Conservation (phyloP, 2,113 vertebrate species). For the Etheostoma cragini region DNA sequence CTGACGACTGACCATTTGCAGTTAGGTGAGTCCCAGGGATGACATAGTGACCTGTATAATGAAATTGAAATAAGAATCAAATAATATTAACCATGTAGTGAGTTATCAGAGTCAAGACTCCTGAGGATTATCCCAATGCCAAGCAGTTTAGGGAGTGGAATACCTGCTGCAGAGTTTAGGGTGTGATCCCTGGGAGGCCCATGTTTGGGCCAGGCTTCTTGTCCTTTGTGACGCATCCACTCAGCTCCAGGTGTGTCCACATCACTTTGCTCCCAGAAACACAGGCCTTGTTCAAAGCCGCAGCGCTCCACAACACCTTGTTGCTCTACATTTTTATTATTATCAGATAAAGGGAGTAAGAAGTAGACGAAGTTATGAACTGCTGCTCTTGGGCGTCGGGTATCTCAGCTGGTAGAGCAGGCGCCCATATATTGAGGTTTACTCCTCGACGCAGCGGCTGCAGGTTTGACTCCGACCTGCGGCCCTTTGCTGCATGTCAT, state of each 20-base stretch:
- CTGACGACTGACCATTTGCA: slow-evolving; percentile 56
- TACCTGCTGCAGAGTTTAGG: slow-evolving; percentile 80
- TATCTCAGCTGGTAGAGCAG: too few relatives aligned
- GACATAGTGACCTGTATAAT: slow-evolving; percentile 76
- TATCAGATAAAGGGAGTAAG: background rate
- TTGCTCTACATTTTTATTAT: slow-evolving; percentile 50
- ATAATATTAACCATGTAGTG: background rate
- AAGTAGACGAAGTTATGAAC: background rate
- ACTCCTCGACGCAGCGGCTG: too few relatives aligned
- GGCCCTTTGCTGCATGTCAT: too few relatives aligned
- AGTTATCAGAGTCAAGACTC: background rate
- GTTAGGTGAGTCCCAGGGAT: slow-evolving; percentile 59
- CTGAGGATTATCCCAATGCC: too few relatives aligned
- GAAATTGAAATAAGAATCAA: background rate
- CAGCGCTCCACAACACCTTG: slow-evolving; percentile 73
- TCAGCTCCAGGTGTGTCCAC: slow-evolving; percentile 54
- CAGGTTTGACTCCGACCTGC: too few relatives aligned
- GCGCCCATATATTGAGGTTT: too few relatives aligned
- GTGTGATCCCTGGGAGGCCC: slow-evolving; percentile 84
- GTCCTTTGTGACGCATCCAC: slow-evolving; percentile 70
- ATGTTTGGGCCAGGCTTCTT: slow-evolving; percentile 59
- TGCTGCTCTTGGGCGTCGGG: too few relatives aligned
- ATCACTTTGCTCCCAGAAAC: slow-evolving; percentile 73
- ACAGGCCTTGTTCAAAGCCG: slow-evolving; percentile 81
- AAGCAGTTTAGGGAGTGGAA: background rate